A percentile compares a stretch with the other conserved stretches of the same genome.
These are phyloP conservation scores for Corticium candelabrum DNA, from an alignment of 37 sponge, comb jelly and placozoan species.

Conservation along the genomic window DNA sequence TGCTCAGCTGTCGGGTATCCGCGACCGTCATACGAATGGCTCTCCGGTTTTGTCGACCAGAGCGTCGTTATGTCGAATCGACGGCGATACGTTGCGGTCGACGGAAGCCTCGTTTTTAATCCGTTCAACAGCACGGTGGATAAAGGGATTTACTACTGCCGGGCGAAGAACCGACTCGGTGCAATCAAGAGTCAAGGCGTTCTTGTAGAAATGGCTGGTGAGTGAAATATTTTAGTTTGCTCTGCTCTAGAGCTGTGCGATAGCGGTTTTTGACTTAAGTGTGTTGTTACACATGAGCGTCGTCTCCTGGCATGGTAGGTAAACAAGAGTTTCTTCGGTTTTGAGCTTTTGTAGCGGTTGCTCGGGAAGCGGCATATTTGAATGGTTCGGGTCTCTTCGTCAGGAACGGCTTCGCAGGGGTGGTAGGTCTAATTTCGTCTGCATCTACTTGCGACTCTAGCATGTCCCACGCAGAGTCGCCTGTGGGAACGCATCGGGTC, in stretches of 20 bases:
- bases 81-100: not conserved
- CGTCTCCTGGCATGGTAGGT: too few relatives aligned
- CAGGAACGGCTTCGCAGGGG: too few relatives aligned
- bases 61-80: not conserved
- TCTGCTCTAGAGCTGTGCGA: not conserved
- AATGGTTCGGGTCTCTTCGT: too few relatives aligned
- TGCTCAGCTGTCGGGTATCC: not conserved
- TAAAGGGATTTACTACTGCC: not conserved
- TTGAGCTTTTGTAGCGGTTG: too few relatives aligned
- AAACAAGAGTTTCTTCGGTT: too few relatives aligned
- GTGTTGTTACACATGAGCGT: too few relatives aligned
- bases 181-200: not conserved
- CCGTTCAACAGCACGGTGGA: not conserved
- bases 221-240: not conserved
- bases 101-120: not conserved
- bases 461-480: too few relatives aligned
- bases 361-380: too few relatives aligned
- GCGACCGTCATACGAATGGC: not conserved
- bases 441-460: too few relatives aligned
- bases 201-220: not conserved
- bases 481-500: too few relatives aligned
- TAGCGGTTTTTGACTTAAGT: not conserved
- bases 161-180: not conserved
- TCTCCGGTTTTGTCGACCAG: not conserved
- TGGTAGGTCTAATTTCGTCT: too few relatives aligned